Evolutionary conservation across 2,797 vertebrate genomes (phyloP).

Genomic region (Rallus crepitans): DNA sequence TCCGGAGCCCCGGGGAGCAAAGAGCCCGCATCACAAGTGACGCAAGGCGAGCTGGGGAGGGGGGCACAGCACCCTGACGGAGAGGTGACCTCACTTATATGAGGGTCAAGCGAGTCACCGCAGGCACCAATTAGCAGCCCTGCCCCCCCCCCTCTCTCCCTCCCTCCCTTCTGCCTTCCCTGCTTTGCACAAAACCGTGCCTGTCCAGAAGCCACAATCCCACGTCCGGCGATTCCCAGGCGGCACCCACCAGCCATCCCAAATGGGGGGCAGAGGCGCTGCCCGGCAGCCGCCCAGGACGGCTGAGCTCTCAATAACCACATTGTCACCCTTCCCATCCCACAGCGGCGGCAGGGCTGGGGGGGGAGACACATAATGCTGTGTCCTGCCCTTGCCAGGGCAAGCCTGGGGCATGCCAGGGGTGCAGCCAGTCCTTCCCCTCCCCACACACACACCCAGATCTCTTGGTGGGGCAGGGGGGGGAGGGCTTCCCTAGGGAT

Average conservation of each 20-base stretch:
- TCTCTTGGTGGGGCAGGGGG: too few species aligned
- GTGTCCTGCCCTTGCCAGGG: neutral
- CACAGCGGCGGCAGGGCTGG: neutral
- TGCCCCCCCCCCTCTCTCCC: neutral
- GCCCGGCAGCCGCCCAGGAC: neutral
- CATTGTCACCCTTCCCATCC: constrained; percentile 35
- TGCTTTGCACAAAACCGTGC: neutral
- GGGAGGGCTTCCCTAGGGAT: neutral
- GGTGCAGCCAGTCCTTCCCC: neutral
- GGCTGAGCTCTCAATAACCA: constrained; percentile 9
- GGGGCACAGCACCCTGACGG: rapidly evolving
- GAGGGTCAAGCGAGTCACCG: neutral
- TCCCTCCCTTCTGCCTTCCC: neutral
- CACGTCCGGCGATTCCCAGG: neutral
- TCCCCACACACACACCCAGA: too few species aligned
- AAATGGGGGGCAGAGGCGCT: neutral
- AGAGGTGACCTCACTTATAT: neutral
- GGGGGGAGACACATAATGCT: neutral
- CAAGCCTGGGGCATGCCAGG: neutral
- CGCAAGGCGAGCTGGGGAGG: neutral
- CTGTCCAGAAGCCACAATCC: neutral
- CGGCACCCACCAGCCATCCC: neutral
- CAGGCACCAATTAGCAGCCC: neutral
- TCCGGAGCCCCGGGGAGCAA: neutral
- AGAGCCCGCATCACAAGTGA: neutral